These are phyloP conservation scores for Thaumetopoea pityocampa DNA, from an alignment of 1,140 invertebrate species.

Conservation along the genomic window DNA sequence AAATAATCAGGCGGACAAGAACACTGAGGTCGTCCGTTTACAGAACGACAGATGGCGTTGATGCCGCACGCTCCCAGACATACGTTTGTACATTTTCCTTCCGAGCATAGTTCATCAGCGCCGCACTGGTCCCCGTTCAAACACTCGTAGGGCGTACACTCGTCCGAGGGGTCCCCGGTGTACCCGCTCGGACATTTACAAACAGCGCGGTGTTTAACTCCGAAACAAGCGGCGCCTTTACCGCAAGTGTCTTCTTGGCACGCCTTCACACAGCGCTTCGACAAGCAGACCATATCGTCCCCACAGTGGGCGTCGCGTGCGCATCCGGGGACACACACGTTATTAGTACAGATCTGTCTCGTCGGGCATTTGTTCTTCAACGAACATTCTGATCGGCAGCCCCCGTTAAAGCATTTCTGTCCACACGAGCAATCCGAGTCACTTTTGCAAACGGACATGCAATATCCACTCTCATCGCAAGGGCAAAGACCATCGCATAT, in stretches of 20 bases:
- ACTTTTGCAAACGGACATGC: constrained; percentile 80
- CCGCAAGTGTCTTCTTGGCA: constrained; percentile 84
- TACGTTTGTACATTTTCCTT: constrained; percentile 88
- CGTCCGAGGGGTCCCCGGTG: constrained; percentile 84
- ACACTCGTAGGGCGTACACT: constrained; percentile 87
- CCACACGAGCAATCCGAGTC: constrained; percentile 86
- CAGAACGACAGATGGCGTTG: constrained; percentile 91
- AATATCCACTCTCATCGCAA: constrained; percentile 88
- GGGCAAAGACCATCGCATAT: constrained; percentile 83
- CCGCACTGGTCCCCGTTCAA: constrained; percentile 86
- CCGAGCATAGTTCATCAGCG: constrained; percentile 83
- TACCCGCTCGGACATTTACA: constrained; percentile 91
- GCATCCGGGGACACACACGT: constrained; percentile 82
- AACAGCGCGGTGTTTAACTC: constrained; percentile 86
- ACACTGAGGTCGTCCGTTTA: constrained; percentile 85
- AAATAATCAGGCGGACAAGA: constrained; percentile 90
- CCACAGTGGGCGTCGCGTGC: constrained; percentile 87
- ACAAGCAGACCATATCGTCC: constrained; percentile 84
- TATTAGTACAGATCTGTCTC: constrained; percentile 75
- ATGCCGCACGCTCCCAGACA: constrained; percentile 88
- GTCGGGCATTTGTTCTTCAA: constrained; percentile 68
- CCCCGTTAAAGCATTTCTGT: constrained; percentile 79
- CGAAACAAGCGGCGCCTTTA: constrained; percentile 84
- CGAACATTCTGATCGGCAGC: constrained; percentile 80
- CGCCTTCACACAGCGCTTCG: constrained; percentile 84